Evolutionary conservation across 2,888 invertebrate species (phyloP).

Genomic region (Pediacus dermestoides): DNA sequence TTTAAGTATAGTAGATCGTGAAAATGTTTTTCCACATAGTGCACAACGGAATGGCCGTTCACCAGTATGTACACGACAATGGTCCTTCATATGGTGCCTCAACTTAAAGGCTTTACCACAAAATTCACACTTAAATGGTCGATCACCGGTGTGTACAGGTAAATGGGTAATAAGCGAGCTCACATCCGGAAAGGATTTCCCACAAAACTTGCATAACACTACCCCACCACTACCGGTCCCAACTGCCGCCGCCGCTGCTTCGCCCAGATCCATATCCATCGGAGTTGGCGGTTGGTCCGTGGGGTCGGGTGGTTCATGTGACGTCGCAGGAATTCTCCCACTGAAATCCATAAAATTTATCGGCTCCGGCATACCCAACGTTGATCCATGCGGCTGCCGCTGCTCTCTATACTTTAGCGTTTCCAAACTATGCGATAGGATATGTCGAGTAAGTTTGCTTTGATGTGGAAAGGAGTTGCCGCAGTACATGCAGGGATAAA

Average conservation of each 20-base stretch:
- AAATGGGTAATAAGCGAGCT: conserved; percentile 82
- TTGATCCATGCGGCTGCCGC: conserved; percentile 53
- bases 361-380: conserved; percentile 49
- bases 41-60: conserved; percentile 86
- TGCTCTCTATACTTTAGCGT: conserved; percentile 80
- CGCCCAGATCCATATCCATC: conserved; percentile 60
- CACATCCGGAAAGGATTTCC: conserved; percentile 88
- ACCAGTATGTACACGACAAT: conserved; percentile 88
- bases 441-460: conserved; percentile 86
- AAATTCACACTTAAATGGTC: conserved; percentile 91
- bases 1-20: conserved; percentile 84
- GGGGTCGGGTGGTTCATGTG: conserved; percentile 50
- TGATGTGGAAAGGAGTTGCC: conserved; percentile 84
- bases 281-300: conserved; percentile 53
- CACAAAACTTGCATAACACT: conserved; percentile 88
- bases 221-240: conserved; percentile 59
- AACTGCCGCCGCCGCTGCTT: conserved; percentile 65
- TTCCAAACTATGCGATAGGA: conserved; percentile 84
- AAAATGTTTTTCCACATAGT: conserved; percentile 87
- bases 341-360: conserved; percentile 46
- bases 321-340: conserved; percentile 37
- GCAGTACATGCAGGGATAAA: conserved; percentile 86
- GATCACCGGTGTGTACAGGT: conserved; percentile 85
- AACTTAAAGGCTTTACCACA: conserved; percentile 91
- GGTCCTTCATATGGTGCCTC: conserved; percentile 92